Conservation (phyloP, 2,113 vertebrate species). For the Pelodiscus sinensis region DNA sequence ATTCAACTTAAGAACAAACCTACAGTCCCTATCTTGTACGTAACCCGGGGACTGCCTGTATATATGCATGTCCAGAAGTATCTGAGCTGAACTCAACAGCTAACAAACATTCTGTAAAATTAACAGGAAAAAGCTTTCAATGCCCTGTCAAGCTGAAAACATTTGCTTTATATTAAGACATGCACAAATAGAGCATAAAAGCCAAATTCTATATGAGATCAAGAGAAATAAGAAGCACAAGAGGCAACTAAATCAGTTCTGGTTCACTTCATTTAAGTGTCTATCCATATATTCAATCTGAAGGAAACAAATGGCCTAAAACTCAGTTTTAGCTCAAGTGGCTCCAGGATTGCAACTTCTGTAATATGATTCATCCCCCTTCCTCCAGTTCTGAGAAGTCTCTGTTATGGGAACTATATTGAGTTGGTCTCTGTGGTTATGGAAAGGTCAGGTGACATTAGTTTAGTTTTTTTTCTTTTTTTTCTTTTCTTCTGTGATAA, state of each 20-base stretch:
- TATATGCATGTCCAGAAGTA: fast-evolving
- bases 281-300: not conserved
- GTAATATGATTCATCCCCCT: not conserved
- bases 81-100: not conserved
- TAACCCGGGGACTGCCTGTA: too few relatives aligned
- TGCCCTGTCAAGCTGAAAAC: not conserved
- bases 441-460: not conserved
- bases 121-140: not conserved
- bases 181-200: not conserved
- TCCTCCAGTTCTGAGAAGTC: not conserved
- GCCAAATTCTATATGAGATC: not conserved
- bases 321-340: fast-evolving
- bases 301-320: too few relatives aligned
- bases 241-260: not conserved
- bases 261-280: fast-evolving
- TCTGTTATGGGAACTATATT: not conserved
- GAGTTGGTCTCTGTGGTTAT: not conserved
- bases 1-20: too few relatives aligned
- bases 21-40: too few relatives aligned
- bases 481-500: not conserved
- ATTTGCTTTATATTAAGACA: not conserved
- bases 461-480: not conserved
- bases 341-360: not conserved
- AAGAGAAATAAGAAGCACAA: not conserved
- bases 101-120: fast-evolving